phyloP scores from a whole-genome alignment of 2,113 vertebrate species.

The Syngnathus floridae region DNA sequence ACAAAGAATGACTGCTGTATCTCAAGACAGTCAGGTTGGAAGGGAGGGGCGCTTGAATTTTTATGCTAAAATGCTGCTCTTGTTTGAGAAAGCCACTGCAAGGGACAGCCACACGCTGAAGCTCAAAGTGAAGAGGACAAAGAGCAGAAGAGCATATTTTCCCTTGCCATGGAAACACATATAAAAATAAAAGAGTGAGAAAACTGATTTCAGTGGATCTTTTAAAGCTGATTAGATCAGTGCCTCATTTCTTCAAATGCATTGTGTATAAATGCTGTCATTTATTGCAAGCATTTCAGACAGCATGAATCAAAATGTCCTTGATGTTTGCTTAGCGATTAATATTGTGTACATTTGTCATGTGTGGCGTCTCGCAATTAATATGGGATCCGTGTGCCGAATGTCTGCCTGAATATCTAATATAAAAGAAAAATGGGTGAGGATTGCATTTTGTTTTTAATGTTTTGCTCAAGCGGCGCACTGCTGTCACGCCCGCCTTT shows the following conservation, averaged over 20 bases:
- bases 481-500: constrained; percentile 65
- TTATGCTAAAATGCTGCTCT: constrained; percentile 8
- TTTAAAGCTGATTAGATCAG: constrained; percentile 45
- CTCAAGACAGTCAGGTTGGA: constrained; percentile 17
- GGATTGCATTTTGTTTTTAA: constrained; percentile 72
- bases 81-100: constrained; percentile 42
- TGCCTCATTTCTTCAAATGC: constrained; percentile 47
- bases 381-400: constrained; percentile 48
- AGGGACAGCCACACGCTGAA: constrained; percentile 18
- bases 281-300: constrained; percentile 54
- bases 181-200: background rate
- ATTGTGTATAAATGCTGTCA: constrained; percentile 51
- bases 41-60: background rate
- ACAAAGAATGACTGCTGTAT: constrained; percentile 30
- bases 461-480: constrained; percentile 72
- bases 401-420: constrained; percentile 55
- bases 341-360: constrained; percentile 52
- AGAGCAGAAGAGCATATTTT: constrained; percentile 7
- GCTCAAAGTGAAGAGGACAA: background rate
- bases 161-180: background rate
- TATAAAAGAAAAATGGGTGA: constrained; percentile 60
- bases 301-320: constrained; percentile 48
- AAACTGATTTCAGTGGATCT: constrained; percentile 34
- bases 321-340: constrained; percentile 62
- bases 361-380: constrained; percentile 56